A percentile compares a stretch with the other conserved stretches of the same genome.
phyloP scores from a whole-genome alignment of 2,888 invertebrate genomes.

The Archips crataeganus region DNA sequence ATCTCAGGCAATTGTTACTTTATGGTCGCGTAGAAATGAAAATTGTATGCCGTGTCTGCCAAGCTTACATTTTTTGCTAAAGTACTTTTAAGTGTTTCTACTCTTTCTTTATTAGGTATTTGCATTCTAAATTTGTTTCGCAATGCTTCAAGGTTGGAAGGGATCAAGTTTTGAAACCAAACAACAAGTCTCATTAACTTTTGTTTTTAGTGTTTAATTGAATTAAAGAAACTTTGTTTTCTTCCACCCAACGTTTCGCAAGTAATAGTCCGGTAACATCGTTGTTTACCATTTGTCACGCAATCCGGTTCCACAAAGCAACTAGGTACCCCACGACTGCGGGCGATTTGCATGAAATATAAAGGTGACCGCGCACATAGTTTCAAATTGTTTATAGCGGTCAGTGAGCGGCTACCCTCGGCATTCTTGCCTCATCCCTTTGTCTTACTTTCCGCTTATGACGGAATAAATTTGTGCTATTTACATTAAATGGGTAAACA shows the following conservation, averaged over 20 bases:
- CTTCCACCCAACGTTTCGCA: too few relatives aligned
- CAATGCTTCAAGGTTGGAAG: not conserved
- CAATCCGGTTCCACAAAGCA: conserved; percentile 65
- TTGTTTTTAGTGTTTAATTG: too few relatives aligned
- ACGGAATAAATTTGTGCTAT: conserved; percentile 63
- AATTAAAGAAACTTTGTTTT: too few relatives aligned
- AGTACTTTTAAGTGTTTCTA: not conserved
- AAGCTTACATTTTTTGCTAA: not conserved
- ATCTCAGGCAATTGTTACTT: conserved; percentile 15
- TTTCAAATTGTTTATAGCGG: conserved; percentile 82
- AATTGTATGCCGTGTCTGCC: not conserved
- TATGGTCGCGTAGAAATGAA: conserved; percentile 6
- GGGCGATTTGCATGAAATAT: conserved; percentile 83
- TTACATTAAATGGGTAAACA: conserved; percentile 68
- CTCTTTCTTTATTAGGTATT: too few relatives aligned
- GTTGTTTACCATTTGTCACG: conserved; percentile 59
- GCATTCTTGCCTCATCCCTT: conserved; percentile 83
- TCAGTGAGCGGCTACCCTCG: conserved; percentile 66
- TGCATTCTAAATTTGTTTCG: not conserved
- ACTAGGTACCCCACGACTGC: conserved; percentile 55
- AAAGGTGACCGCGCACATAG: conserved; percentile 84
- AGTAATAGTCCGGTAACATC: conserved; percentile 10
- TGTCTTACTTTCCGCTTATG: conserved; percentile 82
- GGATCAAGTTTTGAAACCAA: too few relatives aligned
- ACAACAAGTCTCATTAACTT: too few relatives aligned